A percentile compares a stretch with the other conserved stretches of the same genome.
phyloP scores from a whole-genome alignment of 2,888 invertebrate species.

The Urechis unicinctus region DNA sequence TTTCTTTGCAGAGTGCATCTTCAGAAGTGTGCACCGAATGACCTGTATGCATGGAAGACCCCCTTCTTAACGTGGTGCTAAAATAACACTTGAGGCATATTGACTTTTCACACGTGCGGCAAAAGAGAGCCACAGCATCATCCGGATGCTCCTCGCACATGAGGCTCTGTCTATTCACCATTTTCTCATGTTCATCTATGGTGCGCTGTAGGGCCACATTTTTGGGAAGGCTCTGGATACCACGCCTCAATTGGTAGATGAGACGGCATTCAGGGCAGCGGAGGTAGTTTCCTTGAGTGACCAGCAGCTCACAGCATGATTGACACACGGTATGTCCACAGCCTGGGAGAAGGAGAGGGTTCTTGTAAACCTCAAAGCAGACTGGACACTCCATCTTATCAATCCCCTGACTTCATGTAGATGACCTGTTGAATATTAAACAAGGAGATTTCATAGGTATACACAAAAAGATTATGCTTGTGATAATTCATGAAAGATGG shows the following conservation, averaged over 20 bases:
- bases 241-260: constrained; percentile 17
- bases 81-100: constrained; percentile 23
- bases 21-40: constrained; percentile 22
- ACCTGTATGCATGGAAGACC: constrained; percentile 11
- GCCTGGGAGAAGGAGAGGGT: constrained; percentile 19
- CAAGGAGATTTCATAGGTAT: too few relatives aligned
- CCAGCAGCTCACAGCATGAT: constrained; percentile 15
- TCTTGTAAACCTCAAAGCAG: constrained; percentile 20
- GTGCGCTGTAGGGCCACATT: constrained; percentile 21
- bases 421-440: too few relatives aligned
- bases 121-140: constrained; percentile 18
- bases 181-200: constrained; percentile 12
- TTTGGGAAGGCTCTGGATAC: constrained; percentile 21
- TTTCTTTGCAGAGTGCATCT: constrained; percentile 19
- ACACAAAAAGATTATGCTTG: too few relatives aligned
- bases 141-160: constrained; percentile 22
- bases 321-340: constrained; percentile 22
- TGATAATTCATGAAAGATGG: too few relatives aligned
- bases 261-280: constrained; percentile 22
- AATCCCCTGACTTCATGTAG: too few relatives aligned
- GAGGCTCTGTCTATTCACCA: background rate
- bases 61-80: constrained; percentile 12
- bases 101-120: constrained; percentile 21
- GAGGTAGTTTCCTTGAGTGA: constrained; percentile 18
- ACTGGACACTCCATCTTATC: constrained; percentile 24